These are phyloP conservation scores for Sceliomorpha sp. DNA, from an alignment of 2,888 invertebrate genomes.

Conservation along the genomic window DNA sequence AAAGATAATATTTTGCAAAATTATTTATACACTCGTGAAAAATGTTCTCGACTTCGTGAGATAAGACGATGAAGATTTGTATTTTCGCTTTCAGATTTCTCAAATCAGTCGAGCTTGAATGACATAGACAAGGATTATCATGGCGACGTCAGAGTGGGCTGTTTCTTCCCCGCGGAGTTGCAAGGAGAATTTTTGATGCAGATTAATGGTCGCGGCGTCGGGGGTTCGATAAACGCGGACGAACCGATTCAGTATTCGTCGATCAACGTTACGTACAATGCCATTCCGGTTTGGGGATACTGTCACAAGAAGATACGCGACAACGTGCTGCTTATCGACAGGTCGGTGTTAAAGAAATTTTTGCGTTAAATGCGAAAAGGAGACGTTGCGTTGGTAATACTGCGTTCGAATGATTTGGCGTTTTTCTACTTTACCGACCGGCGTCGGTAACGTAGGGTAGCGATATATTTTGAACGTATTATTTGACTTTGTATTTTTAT, in stretches of 20 bases:
- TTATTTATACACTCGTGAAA: too few species aligned
- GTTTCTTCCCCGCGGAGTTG: slow-evolving; percentile 85
- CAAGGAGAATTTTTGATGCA: slow-evolving; percentile 86
- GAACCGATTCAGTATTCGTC: slow-evolving; percentile 83
- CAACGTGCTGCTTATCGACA: slow-evolving; percentile 84
- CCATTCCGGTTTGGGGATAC: slow-evolving; percentile 85
- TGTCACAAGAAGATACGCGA: slow-evolving; percentile 84
- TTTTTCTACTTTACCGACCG: too few species aligned
- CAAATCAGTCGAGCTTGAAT: slow-evolving; percentile 56
- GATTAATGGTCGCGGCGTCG: slow-evolving; percentile 73
- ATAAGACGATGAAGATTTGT: too few species aligned
- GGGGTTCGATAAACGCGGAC: slow-evolving; percentile 70
- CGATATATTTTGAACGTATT: too few species aligned
- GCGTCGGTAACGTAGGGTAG: too few species aligned
- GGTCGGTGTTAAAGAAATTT: slow-evolving; percentile 74
- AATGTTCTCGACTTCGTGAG: too few species aligned
- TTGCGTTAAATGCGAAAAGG: slow-evolving; percentile 2
- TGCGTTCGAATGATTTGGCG: too few species aligned
- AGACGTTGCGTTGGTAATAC: too few species aligned
- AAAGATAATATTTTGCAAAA: too few species aligned
- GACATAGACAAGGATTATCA: slow-evolving; percentile 56
- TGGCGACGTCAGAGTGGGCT: slow-evolving; percentile 77
- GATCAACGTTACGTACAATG: slow-evolving; percentile 84
- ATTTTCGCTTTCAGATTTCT: slow-evolving; percentile 54
- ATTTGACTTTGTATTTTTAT: too few species aligned